Percentiles rank a stretch among this genome's conserved stretches.
phyloP scores from a whole-genome alignment of 2,888 invertebrate species.

The Papilio gigon region DNA sequence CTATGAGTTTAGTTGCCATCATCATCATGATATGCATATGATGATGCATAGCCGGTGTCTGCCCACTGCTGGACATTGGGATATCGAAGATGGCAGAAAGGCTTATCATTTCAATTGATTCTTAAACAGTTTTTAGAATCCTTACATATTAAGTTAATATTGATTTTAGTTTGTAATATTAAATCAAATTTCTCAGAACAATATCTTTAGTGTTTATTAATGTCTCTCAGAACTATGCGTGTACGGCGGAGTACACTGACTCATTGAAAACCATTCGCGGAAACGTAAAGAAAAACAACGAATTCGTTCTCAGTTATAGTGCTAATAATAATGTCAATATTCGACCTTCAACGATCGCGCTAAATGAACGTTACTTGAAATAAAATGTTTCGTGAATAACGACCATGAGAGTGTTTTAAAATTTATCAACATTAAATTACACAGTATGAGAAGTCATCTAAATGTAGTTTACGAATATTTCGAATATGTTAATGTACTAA shows the following conservation, averaged over 20 bases:
- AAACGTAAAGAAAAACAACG: conserved; percentile 47
- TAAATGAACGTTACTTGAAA: conserved; percentile 52
- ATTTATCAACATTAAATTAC: conserved; percentile 41
- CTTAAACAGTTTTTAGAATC: background rate
- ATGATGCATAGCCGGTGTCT: too few relatives aligned
- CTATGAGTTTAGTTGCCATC: background rate
- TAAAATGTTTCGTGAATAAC: conserved; percentile 51
- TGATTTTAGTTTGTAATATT: background rate
- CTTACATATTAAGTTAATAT: background rate
- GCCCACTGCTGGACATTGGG: too few relatives aligned
- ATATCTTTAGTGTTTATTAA: conserved; percentile 14
- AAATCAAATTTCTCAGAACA: background rate
- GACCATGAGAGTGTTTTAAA: conserved; percentile 52
- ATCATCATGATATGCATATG: too few relatives aligned
- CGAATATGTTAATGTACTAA: background rate
- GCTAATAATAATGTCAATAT: conserved; percentile 43
- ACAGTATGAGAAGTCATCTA: too few relatives aligned
- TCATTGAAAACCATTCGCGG: conserved; percentile 47
- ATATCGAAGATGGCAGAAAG: too few relatives aligned
- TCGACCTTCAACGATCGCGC: conserved; percentile 43
- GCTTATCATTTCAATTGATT: background rate
- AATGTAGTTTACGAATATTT: too few relatives aligned
- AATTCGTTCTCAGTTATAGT: conserved; percentile 35
- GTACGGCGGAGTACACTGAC: conserved; percentile 43
- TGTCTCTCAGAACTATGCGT: conserved; percentile 34